Evolutionary conservation across 2,113 vertebrate genomes (phyloP).

Genomic region (Microtus montanus): DNA sequence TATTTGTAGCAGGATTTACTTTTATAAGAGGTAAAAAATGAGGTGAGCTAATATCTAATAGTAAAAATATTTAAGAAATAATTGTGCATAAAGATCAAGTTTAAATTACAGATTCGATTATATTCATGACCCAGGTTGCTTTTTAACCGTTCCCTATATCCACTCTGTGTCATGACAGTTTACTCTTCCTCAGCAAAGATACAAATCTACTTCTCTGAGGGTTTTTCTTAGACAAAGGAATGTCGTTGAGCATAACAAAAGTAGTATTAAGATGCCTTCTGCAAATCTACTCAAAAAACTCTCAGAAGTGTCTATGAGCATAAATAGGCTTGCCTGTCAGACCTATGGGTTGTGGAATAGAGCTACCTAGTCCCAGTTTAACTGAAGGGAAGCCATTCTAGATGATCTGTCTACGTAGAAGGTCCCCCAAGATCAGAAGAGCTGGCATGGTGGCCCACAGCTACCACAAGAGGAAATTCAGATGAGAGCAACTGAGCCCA

Average conservation of each 20-base stretch:
- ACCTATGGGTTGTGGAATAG: not conserved
- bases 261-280: not conserved
- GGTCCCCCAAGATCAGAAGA: not conserved
- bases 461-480: not conserved
- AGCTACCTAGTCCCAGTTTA: not conserved
- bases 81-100: not conserved
- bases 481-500: not conserved
- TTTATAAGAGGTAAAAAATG: not conserved
- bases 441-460: not conserved
- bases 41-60: not conserved
- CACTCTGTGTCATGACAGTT: not conserved
- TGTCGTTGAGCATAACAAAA: not conserved
- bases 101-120: not conserved
- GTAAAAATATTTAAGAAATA: not conserved
- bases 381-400: not conserved
- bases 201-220: not conserved
- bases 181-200: not conserved
- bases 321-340: not conserved
- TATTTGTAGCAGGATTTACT: conserved; percentile 1
- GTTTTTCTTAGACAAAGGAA: not conserved
- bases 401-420: not conserved
- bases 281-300: not conserved
- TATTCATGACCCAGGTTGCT: not conserved
- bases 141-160: not conserved
- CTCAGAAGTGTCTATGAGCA: not conserved